These are phyloP conservation scores for Trichopria drosophilae DNA, from an alignment of 2,888 invertebrate genomes.

Conservation along the genomic window DNA sequence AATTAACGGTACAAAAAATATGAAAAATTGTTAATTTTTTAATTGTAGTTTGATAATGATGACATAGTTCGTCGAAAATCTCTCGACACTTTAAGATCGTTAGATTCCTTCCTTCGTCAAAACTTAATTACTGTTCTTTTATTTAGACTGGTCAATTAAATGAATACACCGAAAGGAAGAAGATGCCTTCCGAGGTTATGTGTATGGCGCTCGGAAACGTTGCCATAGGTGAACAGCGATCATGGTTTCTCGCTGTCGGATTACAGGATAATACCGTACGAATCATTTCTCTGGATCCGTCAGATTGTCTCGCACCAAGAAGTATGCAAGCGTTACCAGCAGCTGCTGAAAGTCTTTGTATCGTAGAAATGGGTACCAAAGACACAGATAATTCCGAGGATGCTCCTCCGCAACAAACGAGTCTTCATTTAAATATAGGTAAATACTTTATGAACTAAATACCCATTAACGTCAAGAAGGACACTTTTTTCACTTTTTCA, in stretches of 20 bases:
- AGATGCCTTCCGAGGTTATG: conserved; percentile 94
- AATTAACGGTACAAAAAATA: no score
- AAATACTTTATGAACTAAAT: conserved; percentile 19
- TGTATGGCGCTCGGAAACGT: conserved; percentile 98
- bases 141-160: conserved; percentile 93
- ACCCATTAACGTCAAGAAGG: no score
- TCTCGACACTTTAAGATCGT: no score
- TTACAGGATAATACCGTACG: conserved; percentile 95
- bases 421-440: conserved; percentile 91
- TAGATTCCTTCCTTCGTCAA: no score
- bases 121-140: conserved; percentile 34
- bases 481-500: no score
- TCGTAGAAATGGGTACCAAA: conserved; percentile 87
- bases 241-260: conserved; percentile 94
- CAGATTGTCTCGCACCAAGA: conserved; percentile 90
- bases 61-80: no score
- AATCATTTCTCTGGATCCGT: conserved; percentile 95
- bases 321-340: conserved; percentile 97
- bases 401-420: conserved; percentile 67
- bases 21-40: no score
- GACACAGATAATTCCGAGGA: conserved; percentile 60
- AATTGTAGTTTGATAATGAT: no score
- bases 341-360: conserved; percentile 93
- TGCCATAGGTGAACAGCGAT: conserved; percentile 91
- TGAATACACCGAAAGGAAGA: conserved; percentile 96